These are phyloP conservation scores for Periparus ater DNA, from an alignment of 2,797 vertebrate genomes.

Conservation along the genomic window DNA sequence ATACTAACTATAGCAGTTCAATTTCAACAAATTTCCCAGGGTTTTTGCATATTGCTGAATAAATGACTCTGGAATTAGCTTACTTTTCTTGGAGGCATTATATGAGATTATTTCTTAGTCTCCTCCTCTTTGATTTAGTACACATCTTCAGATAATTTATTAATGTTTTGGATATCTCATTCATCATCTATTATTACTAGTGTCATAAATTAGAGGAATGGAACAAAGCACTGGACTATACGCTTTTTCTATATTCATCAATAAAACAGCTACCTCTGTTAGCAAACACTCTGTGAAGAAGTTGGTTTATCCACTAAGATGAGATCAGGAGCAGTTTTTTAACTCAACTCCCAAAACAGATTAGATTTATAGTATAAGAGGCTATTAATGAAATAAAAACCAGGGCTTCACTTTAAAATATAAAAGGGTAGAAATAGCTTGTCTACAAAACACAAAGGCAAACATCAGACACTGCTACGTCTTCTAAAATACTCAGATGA, in stretches of 20 bases:
- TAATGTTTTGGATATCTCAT: slow-evolving; percentile 73
- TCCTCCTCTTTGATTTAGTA: slow-evolving; percentile 73
- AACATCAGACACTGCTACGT: background rate
- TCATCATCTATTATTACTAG: slow-evolving; percentile 71
- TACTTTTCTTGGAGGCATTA: slow-evolving; percentile 66
- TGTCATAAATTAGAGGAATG: slow-evolving; percentile 68
- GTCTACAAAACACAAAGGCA: background rate
- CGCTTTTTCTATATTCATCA: slow-evolving; percentile 60
- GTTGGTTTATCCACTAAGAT: background rate
- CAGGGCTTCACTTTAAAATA: background rate
- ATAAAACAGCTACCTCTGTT: slow-evolving; percentile 40
- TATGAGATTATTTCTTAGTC: slow-evolving; percentile 64
- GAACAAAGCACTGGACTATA: slow-evolving; percentile 71
- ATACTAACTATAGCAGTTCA: slow-evolving; percentile 56
- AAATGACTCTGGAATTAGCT: slow-evolving; percentile 67
- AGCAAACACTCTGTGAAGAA: background rate
- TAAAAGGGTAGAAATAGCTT: background rate
- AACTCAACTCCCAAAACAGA: background rate
- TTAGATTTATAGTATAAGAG: background rate
- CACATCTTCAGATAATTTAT: slow-evolving; percentile 72
- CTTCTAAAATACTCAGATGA: background rate
- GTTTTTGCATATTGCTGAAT: slow-evolving; percentile 64
- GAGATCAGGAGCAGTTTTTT: background rate
- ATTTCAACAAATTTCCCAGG: slow-evolving; percentile 55
- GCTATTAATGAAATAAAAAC: background rate